A percentile compares a stretch with the other conserved stretches of the same genome.
phyloP scores from a whole-genome alignment of 2,888 invertebrate species.

The Dryocosmus kuriphilus region DNA sequence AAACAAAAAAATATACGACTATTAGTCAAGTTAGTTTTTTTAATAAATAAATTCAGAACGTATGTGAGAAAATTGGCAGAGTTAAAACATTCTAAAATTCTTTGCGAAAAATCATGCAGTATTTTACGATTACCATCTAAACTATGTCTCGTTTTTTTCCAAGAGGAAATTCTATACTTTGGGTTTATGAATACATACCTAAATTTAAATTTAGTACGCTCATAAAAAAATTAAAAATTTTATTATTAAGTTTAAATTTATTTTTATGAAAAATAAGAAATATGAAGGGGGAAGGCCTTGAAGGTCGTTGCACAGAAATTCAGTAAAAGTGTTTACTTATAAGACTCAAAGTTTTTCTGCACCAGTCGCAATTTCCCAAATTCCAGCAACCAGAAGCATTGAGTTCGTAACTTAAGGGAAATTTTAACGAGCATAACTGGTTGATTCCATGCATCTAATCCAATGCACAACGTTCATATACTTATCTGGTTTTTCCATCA shows the following conservation, averaged over 20 bases:
- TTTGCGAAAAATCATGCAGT: too few relatives aligned
- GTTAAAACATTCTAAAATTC: too few relatives aligned
- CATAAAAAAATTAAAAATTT: too few relatives aligned
- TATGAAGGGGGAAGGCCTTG: not conserved
- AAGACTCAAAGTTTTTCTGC: slow-evolving; percentile 25
- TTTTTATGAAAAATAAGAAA: not conserved
- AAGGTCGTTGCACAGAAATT: slow-evolving; percentile 21
- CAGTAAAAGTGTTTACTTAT: slow-evolving; percentile 38
- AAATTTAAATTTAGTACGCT: too few relatives aligned
- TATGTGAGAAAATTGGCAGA: too few relatives aligned
- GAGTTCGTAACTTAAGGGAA: slow-evolving; percentile 30
- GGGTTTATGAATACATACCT: too few relatives aligned
- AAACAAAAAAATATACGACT: slow-evolving; percentile 2
- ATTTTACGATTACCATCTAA: too few relatives aligned
- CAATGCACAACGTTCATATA: slow-evolving; percentile 24
- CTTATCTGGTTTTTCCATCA: slow-evolving; percentile 26
- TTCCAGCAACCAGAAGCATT: slow-evolving; percentile 28
- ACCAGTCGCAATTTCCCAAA: slow-evolving; percentile 14
- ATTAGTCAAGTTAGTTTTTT: not conserved
- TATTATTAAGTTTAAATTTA: too few relatives aligned
- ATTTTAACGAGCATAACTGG: slow-evolving; percentile 27
- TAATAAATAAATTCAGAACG: not conserved
- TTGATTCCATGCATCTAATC: slow-evolving; percentile 24
- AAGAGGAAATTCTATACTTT: too few relatives aligned
- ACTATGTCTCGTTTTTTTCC: too few relatives aligned